Base-by-base conservation (phyloP, 2,888 invertebrate genomes). In the Apodemia duryi region DNA sequence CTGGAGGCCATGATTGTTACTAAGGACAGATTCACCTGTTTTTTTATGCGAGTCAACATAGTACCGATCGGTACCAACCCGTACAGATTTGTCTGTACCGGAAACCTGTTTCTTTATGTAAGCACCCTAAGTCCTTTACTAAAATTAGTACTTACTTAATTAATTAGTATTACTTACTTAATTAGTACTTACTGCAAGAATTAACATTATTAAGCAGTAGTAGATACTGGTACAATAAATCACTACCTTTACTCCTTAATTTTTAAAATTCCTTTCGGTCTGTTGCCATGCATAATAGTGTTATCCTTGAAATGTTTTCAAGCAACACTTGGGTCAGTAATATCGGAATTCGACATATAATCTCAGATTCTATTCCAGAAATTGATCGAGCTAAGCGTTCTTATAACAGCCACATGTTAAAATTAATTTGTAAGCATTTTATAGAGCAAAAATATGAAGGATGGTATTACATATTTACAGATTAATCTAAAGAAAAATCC, bases 21-120 rank as follows among this genome's bases (percentile, higher is more conserved):
- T 35, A 61, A 9, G 21, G 61, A 61, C 61, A 61, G 7, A 61
- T 61, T 61, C 21, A 61, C 61, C 61, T 61, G 61, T 61, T 61
- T 35, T 35, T 61, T 61, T 61, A 61, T 61, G 38, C 38, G 21
- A 21, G 61, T 13, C 21, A 35, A n/a, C 21, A 13, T 38, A 35
- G 61, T 21, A 61, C 61, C 9, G 61, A 61, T 61, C 61, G n/a
- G 61, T 61, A 61, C 61, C 61, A 35, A 61, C 61, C 38, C 61
- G 52, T 10, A 52, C 51, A n/a, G 51, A 51, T n/a, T 28, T 28
- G 52, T 52, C 52, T 9, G 52, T 52, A 52, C 52, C 52, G 52
- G 52, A 9, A 52, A 52, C 52, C 52, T 52, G 52, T 28, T 9
- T 52, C 52, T 52, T 52, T 52, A 52, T 52, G 28, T 52, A 7